These are phyloP conservation scores for Stigmatopora argus DNA, from an alignment of 2,113 vertebrate species.

Conservation along the genomic window DNA sequence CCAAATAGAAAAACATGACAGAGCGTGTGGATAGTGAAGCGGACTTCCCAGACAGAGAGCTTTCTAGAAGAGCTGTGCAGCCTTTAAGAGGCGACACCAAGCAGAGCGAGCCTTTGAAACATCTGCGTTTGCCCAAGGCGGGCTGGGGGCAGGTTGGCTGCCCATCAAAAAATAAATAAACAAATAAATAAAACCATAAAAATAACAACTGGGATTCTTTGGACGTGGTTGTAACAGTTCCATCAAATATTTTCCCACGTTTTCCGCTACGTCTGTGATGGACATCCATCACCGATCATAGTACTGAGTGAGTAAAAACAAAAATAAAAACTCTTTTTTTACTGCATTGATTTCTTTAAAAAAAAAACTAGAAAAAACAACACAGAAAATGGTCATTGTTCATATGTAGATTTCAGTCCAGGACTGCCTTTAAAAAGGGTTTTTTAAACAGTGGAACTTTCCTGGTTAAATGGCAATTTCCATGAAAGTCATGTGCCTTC, in stretches of 20 bases:
- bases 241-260: slow-evolving; percentile 45
- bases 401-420: too few species aligned
- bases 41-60: slow-evolving; percentile 40
- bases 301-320: too few species aligned
- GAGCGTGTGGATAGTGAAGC: slow-evolving; percentile 38
- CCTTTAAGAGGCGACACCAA: slow-evolving; percentile 13
- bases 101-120: slow-evolving; percentile 44
- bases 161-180: slow-evolving; percentile 48
- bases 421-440: too few species aligned
- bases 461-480: too few species aligned
- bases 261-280: neutral
- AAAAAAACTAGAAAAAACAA: too few species aligned
- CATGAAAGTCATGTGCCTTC: too few species aligned
- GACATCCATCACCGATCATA: too few species aligned
- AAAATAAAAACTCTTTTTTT: too few species aligned
- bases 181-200: neutral
- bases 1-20: slow-evolving; percentile 28
- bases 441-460: too few species aligned
- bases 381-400: too few species aligned
- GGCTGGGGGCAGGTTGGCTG: slow-evolving; percentile 53
- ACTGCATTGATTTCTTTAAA: too few species aligned
- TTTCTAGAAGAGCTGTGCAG: slow-evolving; percentile 3
- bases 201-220: slow-evolving; percentile 12
- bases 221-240: slow-evolving; percentile 44
- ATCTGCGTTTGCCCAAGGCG: slow-evolving; percentile 47